These are phyloP conservation scores for Colletes collaris DNA, from an alignment of 2,888 invertebrate species.

Conservation along the genomic window DNA sequence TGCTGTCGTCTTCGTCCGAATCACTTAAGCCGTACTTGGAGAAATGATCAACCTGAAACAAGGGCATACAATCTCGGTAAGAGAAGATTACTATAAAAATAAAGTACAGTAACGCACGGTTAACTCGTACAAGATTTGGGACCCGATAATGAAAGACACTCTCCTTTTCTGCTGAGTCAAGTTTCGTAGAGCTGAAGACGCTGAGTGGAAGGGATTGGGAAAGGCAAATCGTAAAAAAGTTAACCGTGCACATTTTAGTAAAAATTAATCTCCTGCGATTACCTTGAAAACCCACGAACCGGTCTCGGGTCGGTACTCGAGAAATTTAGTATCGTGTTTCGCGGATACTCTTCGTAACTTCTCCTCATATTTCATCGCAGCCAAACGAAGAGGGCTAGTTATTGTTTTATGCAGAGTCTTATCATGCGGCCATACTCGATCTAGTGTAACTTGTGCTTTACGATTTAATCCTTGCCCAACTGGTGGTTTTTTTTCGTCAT, in stretches of 20 bases:
- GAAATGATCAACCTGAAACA: slow-evolving; percentile 91
- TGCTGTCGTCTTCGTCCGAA: slow-evolving; percentile 92
- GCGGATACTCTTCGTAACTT: slow-evolving; percentile 93
- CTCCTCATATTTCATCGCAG: slow-evolving; percentile 92
- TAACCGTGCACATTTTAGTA: too few species aligned
- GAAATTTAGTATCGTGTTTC: slow-evolving; percentile 94
- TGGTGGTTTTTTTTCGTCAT: slow-evolving; percentile 93
- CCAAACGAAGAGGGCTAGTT: slow-evolving; percentile 90
- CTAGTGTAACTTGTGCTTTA: slow-evolving; percentile 95
- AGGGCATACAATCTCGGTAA: not conserved
- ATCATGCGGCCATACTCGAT: slow-evolving; percentile 97
- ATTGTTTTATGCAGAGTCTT: slow-evolving; percentile 92
- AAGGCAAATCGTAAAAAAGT: too few species aligned
- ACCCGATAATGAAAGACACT: too few species aligned
- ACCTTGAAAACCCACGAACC: slow-evolving; percentile 99
- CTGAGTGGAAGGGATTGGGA: too few species aligned
- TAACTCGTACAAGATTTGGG: too few species aligned
- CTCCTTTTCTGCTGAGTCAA: too few species aligned
- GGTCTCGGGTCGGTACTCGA: slow-evolving; percentile 97
- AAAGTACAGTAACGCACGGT: too few species aligned
- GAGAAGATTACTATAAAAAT: not conserved
- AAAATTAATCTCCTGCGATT: slow-evolving; percentile 4
- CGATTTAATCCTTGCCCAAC: slow-evolving; percentile 95
- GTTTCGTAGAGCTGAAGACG: too few species aligned
- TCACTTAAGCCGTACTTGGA: slow-evolving; percentile 96